Base-by-base conservation (phyloP, 2,113 vertebrate genomes). In the Mesocricetus auratus region DNA sequence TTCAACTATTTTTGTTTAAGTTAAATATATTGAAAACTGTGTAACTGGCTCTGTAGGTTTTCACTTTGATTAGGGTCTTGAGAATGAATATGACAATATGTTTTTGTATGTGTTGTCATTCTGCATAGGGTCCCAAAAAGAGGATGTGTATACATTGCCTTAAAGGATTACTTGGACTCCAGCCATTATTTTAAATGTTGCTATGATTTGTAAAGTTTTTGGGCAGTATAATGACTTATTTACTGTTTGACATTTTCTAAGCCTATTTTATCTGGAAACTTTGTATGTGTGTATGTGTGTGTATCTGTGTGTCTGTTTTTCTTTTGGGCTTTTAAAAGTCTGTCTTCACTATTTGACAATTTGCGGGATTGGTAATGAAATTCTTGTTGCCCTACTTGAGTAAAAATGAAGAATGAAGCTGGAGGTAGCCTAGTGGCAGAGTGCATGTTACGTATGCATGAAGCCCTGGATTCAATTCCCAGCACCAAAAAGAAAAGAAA, bases 351-450 rank as follows among this genome's bases (percentile, higher is more conserved):
- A 66, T 90, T 93, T 42, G 36, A 92, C 94, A 94, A 92, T 83
- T 83, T 92, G 71, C 79, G 69, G 31, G 87, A 60, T 31, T 93
- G 47, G 24, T 42, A 69, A 0, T 82, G 62, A 90, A 93, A 77
- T 95, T 90, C 60, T 85, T 94, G 89, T 62, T 90, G 24, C 16
- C 50, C 75, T 77, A 81, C n/a, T 91, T 92, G 74, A 73, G 74
- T 92, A 94, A 94, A 97, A 95, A 83, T 95, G 60, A 94, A 75
- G 56, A 94, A 90, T 79, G 29, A 16, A 81, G 42, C 62, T 69
- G 29, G 68, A 31, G 33, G 12, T 77, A 58, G 7, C 31, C 42
- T 1, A 66, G n/a, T 77, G n/a, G 16, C 53, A 31, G 29, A 86
- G 69, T n/a, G 31, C 42, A 26, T 92, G 56, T 45, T 85, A 45